A percentile compares a stretch with the other conserved stretches of the same genome.
Conservation (phyloP, 2,113 vertebrate genomes). For the Pseudopipra pipra region DNA sequence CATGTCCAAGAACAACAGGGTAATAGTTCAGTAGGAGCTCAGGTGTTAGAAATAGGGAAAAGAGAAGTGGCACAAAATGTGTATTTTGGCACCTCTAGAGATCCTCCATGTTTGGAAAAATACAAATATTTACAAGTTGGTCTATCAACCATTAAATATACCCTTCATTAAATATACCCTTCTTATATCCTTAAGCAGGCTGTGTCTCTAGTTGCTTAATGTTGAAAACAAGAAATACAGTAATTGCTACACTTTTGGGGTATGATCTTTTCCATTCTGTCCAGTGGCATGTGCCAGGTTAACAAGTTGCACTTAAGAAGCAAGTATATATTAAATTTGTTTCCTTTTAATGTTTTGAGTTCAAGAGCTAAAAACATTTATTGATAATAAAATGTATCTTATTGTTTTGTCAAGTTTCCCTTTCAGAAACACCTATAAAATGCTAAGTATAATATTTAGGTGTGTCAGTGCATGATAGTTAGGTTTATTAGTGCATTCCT, state of each 20-base stretch:
- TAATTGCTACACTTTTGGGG: neutral
- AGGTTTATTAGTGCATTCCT: neutral
- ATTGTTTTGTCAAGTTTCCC: neutral
- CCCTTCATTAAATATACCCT: neutral
- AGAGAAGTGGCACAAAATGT: neutral
- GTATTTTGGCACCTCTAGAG: neutral
- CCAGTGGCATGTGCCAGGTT: neutral
- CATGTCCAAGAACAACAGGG: neutral
- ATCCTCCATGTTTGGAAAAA: neutral
- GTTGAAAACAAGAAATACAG: neutral
- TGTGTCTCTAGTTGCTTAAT: neutral
- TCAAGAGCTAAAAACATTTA: neutral
- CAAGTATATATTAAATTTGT: neutral
- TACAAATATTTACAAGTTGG: neutral
- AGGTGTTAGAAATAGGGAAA: neutral
- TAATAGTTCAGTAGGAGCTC: neutral
- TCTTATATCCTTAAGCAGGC: neutral
- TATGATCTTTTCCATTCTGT: neutral
- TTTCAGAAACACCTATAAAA: neutral
- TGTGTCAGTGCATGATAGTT: neutral
- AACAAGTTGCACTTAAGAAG: neutral
- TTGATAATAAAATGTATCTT: neutral
- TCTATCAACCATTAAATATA: neutral
- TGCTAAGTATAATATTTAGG: neutral
- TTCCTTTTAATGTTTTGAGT: neutral